Percentiles rank a stretch among this genome's conserved stretches.
These are phyloP conservation scores for Jordanella pulchra DNA, from an alignment of 2,797 vertebrate genomes.

Conservation along the genomic window DNA sequence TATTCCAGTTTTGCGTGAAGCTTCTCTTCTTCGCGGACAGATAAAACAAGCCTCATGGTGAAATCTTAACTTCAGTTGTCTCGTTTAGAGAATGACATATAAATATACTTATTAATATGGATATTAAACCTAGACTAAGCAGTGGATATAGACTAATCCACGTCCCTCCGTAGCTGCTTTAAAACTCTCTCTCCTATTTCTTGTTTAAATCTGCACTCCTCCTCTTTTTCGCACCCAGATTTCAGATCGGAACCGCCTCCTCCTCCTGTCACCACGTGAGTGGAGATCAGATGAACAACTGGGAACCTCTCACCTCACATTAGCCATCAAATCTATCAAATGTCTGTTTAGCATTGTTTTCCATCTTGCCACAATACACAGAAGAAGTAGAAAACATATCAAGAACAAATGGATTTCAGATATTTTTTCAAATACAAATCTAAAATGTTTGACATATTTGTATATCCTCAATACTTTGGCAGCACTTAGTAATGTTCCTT, in stretches of 20 bases:
- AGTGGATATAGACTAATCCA: conserved; percentile 38
- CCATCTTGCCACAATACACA: background rate
- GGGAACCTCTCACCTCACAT: conserved; percentile 24
- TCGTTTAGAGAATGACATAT: conserved; percentile 6
- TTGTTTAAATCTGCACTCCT: conserved; percentile 51
- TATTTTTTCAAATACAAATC: background rate
- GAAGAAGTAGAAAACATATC: no score
- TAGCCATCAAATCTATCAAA: background rate
- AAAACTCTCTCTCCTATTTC: conserved; percentile 49
- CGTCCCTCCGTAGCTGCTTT: conserved; percentile 49
- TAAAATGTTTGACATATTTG: background rate
- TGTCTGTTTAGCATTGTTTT: background rate
- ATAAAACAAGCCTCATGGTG: background rate
- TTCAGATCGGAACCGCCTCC: conserved; percentile 45
- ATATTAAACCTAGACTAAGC: conserved; percentile 47
- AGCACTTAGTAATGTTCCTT: background rate
- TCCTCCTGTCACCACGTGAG: conserved; percentile 27
- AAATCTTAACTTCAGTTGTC: conserved; percentile 24
- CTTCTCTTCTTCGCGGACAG: background rate
- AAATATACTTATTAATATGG: conserved; percentile 22
- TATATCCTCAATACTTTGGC: background rate
- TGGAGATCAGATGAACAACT: conserved; percentile 14
- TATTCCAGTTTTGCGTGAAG: conserved; percentile 46
- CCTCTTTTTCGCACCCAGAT: conserved; percentile 64
- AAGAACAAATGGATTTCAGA: background rate